Evolutionary conservation across 1,140 invertebrate genomes (phyloP).

Genomic region (Gryllus bimaculatus): DNA sequence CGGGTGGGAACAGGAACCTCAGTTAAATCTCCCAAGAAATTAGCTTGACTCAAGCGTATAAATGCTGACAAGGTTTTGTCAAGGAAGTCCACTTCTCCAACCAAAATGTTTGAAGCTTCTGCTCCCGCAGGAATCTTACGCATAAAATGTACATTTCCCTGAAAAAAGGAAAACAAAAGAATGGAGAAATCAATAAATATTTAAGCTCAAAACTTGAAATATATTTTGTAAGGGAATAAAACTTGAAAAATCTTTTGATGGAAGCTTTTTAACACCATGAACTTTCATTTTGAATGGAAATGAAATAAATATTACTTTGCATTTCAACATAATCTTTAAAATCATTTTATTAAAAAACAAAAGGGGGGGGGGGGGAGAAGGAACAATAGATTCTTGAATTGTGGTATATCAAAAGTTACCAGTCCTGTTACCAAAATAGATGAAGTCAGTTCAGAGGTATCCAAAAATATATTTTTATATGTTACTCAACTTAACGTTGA

Average conservation of each 20-base stretch:
- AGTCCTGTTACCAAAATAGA: too few species aligned
- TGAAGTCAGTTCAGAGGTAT: too few species aligned
- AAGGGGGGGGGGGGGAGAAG: too few species aligned
- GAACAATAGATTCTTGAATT: too few species aligned
- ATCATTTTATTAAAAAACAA: too few species aligned
- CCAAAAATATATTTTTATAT: too few species aligned
- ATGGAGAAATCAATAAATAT: not conserved
- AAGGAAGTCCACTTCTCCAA: constrained; percentile 95
- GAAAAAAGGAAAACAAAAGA: constrained; percentile 24
- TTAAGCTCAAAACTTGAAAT: not conserved
- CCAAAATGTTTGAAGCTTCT: constrained; percentile 94
- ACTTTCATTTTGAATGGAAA: too few species aligned
- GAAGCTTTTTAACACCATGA: not conserved
- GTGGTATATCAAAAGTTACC: too few species aligned
- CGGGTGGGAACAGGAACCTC: constrained; percentile 95
- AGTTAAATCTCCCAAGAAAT: constrained; percentile 88
- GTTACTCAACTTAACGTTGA: too few species aligned
- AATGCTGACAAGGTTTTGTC: constrained; percentile 86
- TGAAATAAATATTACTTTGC: not conserved
- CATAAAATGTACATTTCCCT: constrained; percentile 90
- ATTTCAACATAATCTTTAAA: too few species aligned
- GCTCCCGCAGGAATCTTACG: constrained; percentile 93
- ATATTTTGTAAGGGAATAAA: not conserved
- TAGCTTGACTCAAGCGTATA: constrained; percentile 78
- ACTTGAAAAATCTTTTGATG: not conserved